Percentiles rank a stretch among this genome's conserved stretches.
Conservation (phyloP, 2,888 invertebrate species). For the Syrista parreyssii region DNA sequence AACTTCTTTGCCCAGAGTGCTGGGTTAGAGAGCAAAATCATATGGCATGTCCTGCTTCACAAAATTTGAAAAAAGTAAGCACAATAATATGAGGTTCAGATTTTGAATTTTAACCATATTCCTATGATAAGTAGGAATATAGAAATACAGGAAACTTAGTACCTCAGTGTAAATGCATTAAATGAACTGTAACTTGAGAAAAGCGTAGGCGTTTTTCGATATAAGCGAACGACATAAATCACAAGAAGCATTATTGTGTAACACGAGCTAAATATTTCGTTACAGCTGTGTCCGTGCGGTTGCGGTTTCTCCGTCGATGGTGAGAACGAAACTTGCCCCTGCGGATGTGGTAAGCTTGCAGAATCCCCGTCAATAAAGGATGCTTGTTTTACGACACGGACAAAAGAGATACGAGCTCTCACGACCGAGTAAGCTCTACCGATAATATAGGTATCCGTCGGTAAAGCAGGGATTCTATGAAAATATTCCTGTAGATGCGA, state of each 20-base stretch:
- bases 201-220: neutral
- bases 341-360: constrained; percentile 23
- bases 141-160: no score
- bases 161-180: neutral
- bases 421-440: neutral
- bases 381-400: neutral
- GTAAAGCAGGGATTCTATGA: neutral
- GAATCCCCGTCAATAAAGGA: constrained; percentile 10
- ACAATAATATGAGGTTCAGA: neutral
- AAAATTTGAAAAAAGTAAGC: neutral
- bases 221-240: neutral
- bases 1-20: neutral
- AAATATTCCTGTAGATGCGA: neutral
- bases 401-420: neutral
- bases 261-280: neutral
- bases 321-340: constrained; percentile 25
- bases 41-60: neutral
- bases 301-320: constrained; percentile 27
- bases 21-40: neutral
- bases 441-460: neutral
- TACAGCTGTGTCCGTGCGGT: constrained; percentile 33
- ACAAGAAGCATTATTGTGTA: neutral
- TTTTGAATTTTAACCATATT: no score
- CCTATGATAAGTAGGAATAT: no score
- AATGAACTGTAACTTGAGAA: neutral